Evolutionary conservation across 2,888 invertebrate species (phyloP), one percentile per base, ranked within the genome.

Genomic region (Pterostichus niger): DNA sequence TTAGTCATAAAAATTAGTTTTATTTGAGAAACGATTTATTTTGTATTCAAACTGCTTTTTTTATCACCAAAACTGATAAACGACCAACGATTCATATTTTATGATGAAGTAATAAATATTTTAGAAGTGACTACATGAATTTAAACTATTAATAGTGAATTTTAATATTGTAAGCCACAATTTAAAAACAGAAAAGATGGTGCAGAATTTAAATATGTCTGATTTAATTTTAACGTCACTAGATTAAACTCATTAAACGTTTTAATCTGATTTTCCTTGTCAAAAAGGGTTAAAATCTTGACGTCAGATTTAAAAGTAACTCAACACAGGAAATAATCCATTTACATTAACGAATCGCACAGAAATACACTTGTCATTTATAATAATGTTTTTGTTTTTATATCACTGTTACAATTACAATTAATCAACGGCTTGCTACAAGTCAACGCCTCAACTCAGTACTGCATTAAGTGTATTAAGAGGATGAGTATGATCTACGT

Each of bases 351-450:
- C 75, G 52, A 75, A 75, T 75, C 52, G 75, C 52, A 75, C 49
- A 75, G 75, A 52, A 75, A 52, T 75, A 52, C 49, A 31, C 75
- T 75, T 75, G 75, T 75, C 75, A 75, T 75, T 75, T 75, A 52
- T 75, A 75, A 75, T 75, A 75, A 52, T 52, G 75, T 75, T 75
- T 40, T 75, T 75, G 75, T 75, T 75, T 75, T 75, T 75, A 75
- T 75, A 75, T 75, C 75, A 52, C 49, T 52, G 33, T 31, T 52
- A 75, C 52, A 75, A 75, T 75, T 75, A 52, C 52, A n/a, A 75
- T 31, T 75, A 49, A 75, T 75, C 52, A 75, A 75, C 52, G 31
- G 52, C 31, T 75, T 44, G 68, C 15, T 71, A 44, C 17, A 44
- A 68, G 68, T 17, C 17, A 10, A 71, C 44, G 68, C 15, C 17